Evolutionary conservation across 2,797 vertebrate species (phyloP).

Genomic region (Coregonus ussuriensis): DNA sequence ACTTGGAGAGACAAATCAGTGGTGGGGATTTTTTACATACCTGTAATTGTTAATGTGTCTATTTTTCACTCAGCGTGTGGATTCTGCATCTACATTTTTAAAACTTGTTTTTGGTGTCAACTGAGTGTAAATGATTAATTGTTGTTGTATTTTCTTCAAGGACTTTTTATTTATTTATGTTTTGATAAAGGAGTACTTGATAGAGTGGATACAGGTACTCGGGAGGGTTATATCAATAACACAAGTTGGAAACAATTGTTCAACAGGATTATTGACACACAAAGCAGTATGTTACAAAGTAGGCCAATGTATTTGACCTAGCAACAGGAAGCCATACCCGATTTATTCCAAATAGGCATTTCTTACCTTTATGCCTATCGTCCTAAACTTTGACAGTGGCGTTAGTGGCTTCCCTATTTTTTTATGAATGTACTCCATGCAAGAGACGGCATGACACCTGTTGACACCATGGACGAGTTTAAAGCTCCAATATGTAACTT

Average conservation of each 20-base stretch:
- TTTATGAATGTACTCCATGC: slow-evolving; percentile 10
- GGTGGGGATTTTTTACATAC: too few relatives aligned
- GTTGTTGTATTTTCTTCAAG: not conserved
- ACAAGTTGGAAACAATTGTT: slow-evolving; percentile 20
- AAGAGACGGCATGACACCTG: slow-evolving; percentile 42
- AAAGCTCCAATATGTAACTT: too few relatives aligned
- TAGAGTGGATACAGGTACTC: slow-evolving; percentile 23
- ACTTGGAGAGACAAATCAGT: too few relatives aligned
- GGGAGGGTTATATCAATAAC: slow-evolving; percentile 2
- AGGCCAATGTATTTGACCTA: slow-evolving; percentile 15
- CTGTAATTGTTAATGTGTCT: too few relatives aligned
- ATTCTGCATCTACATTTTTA: not conserved
- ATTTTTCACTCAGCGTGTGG: not conserved
- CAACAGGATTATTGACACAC: slow-evolving; percentile 21
- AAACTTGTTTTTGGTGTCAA: slow-evolving; percentile 5
- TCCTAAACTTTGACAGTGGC: slow-evolving; percentile 25
- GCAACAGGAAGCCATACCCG: slow-evolving; percentile 8
- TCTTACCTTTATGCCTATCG: slow-evolving; percentile 35
- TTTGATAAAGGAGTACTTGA: slow-evolving; percentile 22
- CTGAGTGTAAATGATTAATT: not conserved
- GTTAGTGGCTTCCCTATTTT: slow-evolving; percentile 33
- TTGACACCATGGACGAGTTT: slow-evolving; percentile 20
- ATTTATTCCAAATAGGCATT: slow-evolving; percentile 38
- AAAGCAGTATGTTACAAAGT: slow-evolving; percentile 33
- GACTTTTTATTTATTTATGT: slow-evolving; percentile 7